A percentile compares a stretch with the other conserved stretches of the same genome.
Evolutionary conservation across 2,113 vertebrate species (phyloP).

Genomic region (Onychorhynchus coronatus): DNA sequence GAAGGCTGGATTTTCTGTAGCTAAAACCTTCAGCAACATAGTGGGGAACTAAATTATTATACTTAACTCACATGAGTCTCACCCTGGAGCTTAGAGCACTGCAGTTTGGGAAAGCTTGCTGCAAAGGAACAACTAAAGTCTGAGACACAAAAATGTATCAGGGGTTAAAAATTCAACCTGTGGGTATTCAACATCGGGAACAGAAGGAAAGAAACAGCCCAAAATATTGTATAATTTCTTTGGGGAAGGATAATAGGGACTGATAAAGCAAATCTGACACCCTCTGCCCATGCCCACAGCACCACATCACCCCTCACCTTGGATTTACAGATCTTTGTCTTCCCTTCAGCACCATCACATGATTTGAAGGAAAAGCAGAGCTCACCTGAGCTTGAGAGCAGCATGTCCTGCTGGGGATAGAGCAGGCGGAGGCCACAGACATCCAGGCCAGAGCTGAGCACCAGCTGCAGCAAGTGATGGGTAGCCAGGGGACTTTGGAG

Average conservation of each 20-base stretch:
- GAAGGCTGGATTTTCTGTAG: not conserved
- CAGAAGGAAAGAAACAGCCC: not conserved
- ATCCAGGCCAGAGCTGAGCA: constrained; percentile 63
- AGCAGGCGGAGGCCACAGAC: constrained; percentile 73
- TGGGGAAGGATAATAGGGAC: not conserved
- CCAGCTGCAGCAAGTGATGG: constrained; percentile 71
- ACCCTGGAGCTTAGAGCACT: not conserved
- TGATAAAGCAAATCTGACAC: not conserved
- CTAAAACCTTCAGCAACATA: not conserved
- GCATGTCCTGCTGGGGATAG: constrained; percentile 45
- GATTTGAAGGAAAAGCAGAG: not conserved
- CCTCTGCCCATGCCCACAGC: not conserved
- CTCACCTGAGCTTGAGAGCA: constrained; percentile 67
- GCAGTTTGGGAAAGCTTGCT: not conserved
- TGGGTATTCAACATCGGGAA: not conserved
- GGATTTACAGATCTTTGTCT: not conserved
- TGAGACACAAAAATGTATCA: not conserved
- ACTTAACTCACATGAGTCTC: not conserved
- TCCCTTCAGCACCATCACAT: not conserved
- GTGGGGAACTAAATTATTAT: not conserved
- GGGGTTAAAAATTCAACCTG: not conserved
- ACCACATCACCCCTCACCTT: not conserved
- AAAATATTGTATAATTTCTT: not conserved
- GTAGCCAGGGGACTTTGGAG: constrained; percentile 55
- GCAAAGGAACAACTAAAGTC: not conserved